Conservation (phyloP, 1,140 invertebrate species). For the Phenacoccus solenopsis region DNA sequence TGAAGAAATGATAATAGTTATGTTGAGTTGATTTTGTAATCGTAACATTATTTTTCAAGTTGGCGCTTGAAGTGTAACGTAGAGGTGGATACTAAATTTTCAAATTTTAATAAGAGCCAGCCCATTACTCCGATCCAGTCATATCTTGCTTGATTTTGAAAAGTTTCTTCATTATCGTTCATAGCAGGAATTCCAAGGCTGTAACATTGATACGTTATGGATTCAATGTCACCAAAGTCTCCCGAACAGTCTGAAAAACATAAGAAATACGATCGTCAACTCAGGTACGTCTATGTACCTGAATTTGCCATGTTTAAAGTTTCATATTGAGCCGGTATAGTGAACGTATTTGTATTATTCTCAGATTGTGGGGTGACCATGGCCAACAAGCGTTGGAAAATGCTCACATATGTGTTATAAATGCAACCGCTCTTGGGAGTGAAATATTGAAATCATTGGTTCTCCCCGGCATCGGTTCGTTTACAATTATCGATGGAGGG, state of each 20-base stretch:
- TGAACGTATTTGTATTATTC: constrained; percentile 24
- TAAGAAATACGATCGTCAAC: constrained; percentile 77
- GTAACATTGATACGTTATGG: constrained; percentile 37
- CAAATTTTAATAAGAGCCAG: no score
- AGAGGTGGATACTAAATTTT: no score
- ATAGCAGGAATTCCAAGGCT: no score
- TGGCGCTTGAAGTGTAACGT: no score
- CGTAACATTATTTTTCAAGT: no score
- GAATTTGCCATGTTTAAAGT: constrained; percentile 22
- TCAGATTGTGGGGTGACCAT: constrained; percentile 92
- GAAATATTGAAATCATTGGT: constrained; percentile 91
- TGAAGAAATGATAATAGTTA: no score
- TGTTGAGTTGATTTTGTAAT: no score
- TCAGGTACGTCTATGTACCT: constrained; percentile 46
- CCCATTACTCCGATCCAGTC: no score
- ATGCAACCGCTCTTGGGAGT: constrained; percentile 85
- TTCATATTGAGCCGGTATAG: background rate
- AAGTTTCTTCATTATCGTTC: no score
- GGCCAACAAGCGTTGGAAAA: constrained; percentile 79
- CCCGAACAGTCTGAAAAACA: constrained; percentile 65
- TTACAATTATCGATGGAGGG: constrained; percentile 87
- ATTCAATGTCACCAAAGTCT: constrained; percentile 62
- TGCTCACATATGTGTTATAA: constrained; percentile 84
- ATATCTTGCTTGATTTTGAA: no score
- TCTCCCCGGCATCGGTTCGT: constrained; percentile 87